Evolutionary conservation across 2,113 vertebrate genomes (phyloP), one percentile per base, ranked within the genome.

Genomic region (Neogale vison): DNA sequence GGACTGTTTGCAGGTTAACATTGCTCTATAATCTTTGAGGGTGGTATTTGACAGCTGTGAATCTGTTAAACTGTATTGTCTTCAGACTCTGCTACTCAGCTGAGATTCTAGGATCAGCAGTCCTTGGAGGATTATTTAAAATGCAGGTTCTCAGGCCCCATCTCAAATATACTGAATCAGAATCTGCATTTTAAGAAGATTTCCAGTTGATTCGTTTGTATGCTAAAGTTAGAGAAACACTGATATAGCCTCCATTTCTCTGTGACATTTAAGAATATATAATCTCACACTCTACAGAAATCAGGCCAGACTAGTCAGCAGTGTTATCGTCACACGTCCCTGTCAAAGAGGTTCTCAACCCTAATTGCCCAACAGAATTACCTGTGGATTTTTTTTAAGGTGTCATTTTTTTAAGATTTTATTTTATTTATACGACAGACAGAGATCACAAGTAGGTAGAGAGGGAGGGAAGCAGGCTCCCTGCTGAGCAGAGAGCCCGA

Each of bases 141-240:
- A 63, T 65, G 74, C 50, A 76, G 10, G 61, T 23, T 90, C 57
- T 95, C 63, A 71, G 59, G 42, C 69, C 42, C 50, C 21, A 77
- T 18, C 36, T n/a, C 55, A 47, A 65, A 50, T 11, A 57, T 85
- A 39, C 84, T 69, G 55, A 81, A 52, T 81, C 95, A 76, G 36
- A 88, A 94, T 88, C 71, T 92, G 15, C 79, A 80, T 92, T 92
- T 97, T 95, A 89, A 63, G 20, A 87, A 45, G 50, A 63, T 91
- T 94, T 88, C 23, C 67, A 63, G 23, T 29, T 93, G 36, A 69
- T 88, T 81, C 3, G 2, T 77, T 23, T 55, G 24, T 82, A 39
- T n/a, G 15, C n/a, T 90, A 42, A 81, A 81, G 59, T 86, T 96
- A 80, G 47, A 84, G 77, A 96, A 92, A 55, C 18, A 11, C 42